These are phyloP conservation scores for Aporophyla lueneburgensis DNA, from an alignment of 2,888 invertebrate species.

Conservation along the genomic window DNA sequence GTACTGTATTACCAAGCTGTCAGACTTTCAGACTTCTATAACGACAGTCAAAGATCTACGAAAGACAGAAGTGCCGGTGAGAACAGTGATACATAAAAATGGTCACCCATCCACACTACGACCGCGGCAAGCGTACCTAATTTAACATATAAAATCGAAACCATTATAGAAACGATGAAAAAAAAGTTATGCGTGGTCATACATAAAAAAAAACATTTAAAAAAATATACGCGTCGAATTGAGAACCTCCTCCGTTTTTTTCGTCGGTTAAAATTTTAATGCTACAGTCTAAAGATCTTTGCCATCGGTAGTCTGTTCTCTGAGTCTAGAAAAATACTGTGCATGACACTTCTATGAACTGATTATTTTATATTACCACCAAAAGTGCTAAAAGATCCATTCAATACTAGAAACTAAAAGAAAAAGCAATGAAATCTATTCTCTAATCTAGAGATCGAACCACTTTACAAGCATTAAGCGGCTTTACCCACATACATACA, in stretches of 20 bases:
- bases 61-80: background rate
- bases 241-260: too few relatives aligned
- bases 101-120: background rate
- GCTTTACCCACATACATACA: slow-evolving; percentile 47
- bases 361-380: background rate
- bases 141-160: background rate
- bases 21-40: background rate
- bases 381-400: background rate
- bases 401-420: slow-evolving; percentile 19
- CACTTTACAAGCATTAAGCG: slow-evolving; percentile 53
- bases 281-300: background rate
- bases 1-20: background rate
- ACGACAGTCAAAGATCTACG: background rate
- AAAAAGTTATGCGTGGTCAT: too few relatives aligned
- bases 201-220: too few relatives aligned
- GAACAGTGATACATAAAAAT: background rate
- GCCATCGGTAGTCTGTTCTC: background rate
- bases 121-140: background rate
- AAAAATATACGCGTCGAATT: too few relatives aligned
- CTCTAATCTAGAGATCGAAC: slow-evolving; percentile 43
- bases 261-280: too few relatives aligned
- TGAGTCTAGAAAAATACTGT: too few relatives aligned
- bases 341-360: background rate
- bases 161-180: too few relatives aligned
- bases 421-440: slow-evolving; percentile 26